phyloP scores from a whole-genome alignment of 2,888 invertebrate genomes.

The Isoperla grammatica region DNA sequence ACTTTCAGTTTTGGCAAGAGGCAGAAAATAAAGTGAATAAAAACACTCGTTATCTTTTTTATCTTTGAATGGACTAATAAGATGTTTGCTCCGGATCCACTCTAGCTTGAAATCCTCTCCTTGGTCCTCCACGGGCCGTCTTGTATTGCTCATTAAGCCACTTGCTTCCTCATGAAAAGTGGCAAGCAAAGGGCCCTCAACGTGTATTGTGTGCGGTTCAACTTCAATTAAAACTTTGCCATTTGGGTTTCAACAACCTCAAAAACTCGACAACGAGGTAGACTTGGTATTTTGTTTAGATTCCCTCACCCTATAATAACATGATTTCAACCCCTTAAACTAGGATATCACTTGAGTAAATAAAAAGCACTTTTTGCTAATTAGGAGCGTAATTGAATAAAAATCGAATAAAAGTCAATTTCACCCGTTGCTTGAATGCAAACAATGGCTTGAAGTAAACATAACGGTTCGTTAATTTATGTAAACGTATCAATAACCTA shows the following conservation, averaged over 20 bases:
- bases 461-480: too few relatives aligned
- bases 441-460: too few relatives aligned
- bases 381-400: neutral
- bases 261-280: neutral
- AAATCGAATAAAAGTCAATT: neutral
- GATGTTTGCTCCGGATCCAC: slow-evolving; percentile 7
- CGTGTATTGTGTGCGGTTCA: slow-evolving; percentile 8
- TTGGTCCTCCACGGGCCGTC: slow-evolving; percentile 19
- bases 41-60: slow-evolving; percentile 9
- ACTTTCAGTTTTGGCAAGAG: slow-evolving; percentile 13
- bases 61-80: slow-evolving; percentile 9
- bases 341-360: too few relatives aligned
- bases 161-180: slow-evolving; percentile 16
- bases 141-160: slow-evolving; percentile 24
- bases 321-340: too few relatives aligned
- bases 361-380: too few relatives aligned
- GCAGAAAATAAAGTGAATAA: slow-evolving; percentile 8
- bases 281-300: too few relatives aligned
- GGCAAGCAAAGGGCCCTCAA: slow-evolving; percentile 4
- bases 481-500: too few relatives aligned
- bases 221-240: slow-evolving; percentile 23
- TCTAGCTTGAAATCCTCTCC: slow-evolving; percentile 16
- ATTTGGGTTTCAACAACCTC: slow-evolving; percentile 15
- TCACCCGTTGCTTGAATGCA: neutral
- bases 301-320: too few relatives aligned